These are phyloP conservation scores for Zophobas morio DNA, from an alignment of 1,140 invertebrate genomes.

Conservation along the genomic window DNA sequence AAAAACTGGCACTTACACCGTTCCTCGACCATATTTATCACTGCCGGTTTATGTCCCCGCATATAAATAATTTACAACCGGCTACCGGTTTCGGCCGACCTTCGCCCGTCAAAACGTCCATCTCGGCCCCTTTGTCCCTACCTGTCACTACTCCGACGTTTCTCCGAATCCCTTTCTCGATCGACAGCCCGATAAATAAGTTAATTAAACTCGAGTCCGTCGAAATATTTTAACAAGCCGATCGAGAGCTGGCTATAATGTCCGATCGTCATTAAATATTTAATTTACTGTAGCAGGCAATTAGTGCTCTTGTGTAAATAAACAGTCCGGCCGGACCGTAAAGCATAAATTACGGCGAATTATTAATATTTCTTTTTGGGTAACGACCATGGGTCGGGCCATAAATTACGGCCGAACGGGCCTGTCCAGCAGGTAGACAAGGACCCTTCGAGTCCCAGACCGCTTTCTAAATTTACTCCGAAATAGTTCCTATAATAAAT, in stretches of 20 bases:
- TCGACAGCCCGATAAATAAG: not conserved
- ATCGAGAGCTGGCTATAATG: not conserved
- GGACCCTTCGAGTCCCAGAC: constrained; percentile 5
- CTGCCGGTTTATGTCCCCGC: no score
- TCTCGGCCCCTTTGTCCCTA: not conserved
- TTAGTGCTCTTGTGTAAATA: constrained; percentile 60
- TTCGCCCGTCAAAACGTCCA: no score
- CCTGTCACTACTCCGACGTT: no score
- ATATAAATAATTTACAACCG: no score
- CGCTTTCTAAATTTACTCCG: no score
- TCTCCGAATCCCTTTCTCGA: not conserved
- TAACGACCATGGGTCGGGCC: constrained; percentile 52
- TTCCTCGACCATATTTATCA: no score
- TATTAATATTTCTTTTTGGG: constrained; percentile 60
- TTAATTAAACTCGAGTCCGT: not conserved
- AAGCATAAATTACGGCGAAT: constrained; percentile 59
- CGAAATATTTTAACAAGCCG: constrained; percentile 1
- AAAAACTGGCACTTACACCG: no score
- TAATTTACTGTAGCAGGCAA: constrained; percentile 60
- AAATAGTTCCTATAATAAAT: no score
- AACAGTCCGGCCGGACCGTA: constrained; percentile 47
- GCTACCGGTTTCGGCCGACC: no score
- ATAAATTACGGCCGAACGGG: constrained; percentile 56
- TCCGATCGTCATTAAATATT: constrained; percentile 54
- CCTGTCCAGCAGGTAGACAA: constrained; percentile 52